Base-by-base conservation (phyloP, 2,797 vertebrate genomes). In the Melanotaenia boesemani region DNA sequence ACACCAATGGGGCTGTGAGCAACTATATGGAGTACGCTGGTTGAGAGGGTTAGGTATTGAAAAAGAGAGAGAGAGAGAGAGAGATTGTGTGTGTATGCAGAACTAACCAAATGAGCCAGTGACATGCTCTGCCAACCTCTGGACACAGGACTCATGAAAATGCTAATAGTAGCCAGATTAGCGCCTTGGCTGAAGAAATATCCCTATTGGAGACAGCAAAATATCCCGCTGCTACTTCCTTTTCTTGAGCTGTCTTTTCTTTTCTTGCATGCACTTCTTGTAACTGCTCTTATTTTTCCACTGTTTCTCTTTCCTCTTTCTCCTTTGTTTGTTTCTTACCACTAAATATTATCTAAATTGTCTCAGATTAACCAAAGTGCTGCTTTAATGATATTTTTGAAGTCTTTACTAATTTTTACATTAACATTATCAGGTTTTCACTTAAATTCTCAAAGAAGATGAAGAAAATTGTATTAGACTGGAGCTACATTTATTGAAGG, bases 111-210 rank as follows among this genome's bases (percentile, higher is more conserved):
- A 93, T 91, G 86, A 92, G 92, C 80, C 84, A 77, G 89, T 92
- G 93, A 94, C 93, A 94, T 92, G 93, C 90, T 92, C 94, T 88
- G 77, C 91, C 92, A 92, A 90, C 76, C 90, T 74, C 88, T 46
- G 83, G 87, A 90, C 90, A 89, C 81, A 86, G 86, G 80, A 86
- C 90, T 91, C 91, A 94, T 94, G 93, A 94, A 95, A 94, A 95
- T 94, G 93, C 91, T 94, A 94, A 95, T 94, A 89, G 78, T 89
- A 86, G 89, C 82, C 77, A 87, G 93, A 94, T 95, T 93, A 93
- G 81, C 57, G 76, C 70, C 69, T 77, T 87, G 86, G 88, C 88
- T 85, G 76, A 82, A 78, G 88, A 90, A 85, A 89, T 86, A 89
- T 85, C 80, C 83, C 77, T 86, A 85, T 76, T 82, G 74, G 81